Percentiles rank a stretch among this genome's conserved stretches.
These are phyloP conservation scores for Pao palembangensis DNA, from an alignment of 2,113 vertebrate genomes.

Conservation along the genomic window DNA sequence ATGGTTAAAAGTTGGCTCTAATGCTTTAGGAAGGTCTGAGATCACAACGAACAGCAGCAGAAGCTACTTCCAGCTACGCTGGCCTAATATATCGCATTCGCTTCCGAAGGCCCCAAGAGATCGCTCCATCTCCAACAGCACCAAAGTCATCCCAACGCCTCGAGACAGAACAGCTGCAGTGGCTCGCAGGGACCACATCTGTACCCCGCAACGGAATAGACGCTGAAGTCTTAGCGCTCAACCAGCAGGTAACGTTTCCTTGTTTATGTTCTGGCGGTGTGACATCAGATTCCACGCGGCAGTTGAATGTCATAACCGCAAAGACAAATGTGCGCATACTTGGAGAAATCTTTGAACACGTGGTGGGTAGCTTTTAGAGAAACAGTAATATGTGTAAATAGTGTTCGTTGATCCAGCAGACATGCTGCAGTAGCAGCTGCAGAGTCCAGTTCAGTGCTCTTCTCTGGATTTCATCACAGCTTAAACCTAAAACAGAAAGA, in stretches of 20 bases:
- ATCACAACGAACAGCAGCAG: not conserved
- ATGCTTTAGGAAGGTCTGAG: too few relatives aligned
- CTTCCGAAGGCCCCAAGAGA: conserved; percentile 81
- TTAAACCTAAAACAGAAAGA: too few relatives aligned
- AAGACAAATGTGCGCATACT: too few relatives aligned
- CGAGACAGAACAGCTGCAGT: conserved; percentile 75
- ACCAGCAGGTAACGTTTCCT: conserved; percentile 83
- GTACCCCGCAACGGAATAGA: conserved; percentile 81
- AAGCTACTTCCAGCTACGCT: not conserved
- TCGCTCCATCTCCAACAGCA: conserved; percentile 88
- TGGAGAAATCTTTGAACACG: too few relatives aligned
- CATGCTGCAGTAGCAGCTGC: too few relatives aligned
- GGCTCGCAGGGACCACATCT: conserved; percentile 73
- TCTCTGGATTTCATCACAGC: too few relatives aligned
- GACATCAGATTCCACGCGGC: not conserved
- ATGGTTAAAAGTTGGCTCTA: too few relatives aligned
- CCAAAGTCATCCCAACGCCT: conserved; percentile 79
- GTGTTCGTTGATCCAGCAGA: too few relatives aligned
- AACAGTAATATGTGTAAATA: too few relatives aligned
- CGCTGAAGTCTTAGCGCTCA: conserved; percentile 83
- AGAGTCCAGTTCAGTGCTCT: too few relatives aligned
- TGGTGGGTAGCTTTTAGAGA: too few relatives aligned
- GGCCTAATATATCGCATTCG: not conserved
- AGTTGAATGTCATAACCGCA: too few relatives aligned
- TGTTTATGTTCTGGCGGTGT: not conserved